These are phyloP conservation scores for Ophion ellenae DNA, from an alignment of 2,888 invertebrate species.

Conservation along the genomic window DNA sequence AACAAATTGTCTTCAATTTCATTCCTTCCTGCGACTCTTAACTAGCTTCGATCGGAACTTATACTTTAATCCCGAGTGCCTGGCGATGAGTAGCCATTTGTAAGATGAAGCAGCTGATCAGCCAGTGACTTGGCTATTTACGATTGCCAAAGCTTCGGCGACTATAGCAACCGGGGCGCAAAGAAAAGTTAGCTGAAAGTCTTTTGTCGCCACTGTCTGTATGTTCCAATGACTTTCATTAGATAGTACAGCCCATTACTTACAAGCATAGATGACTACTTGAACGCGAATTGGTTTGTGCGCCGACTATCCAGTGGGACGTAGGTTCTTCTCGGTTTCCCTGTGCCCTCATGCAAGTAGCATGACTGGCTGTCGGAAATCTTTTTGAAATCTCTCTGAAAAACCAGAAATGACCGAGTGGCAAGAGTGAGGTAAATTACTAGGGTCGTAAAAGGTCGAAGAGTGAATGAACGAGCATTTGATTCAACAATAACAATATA, in stretches of 20 bases:
- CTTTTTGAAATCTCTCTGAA: not conserved
- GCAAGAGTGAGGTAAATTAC: not conserved
- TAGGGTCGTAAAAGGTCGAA: too few species aligned
- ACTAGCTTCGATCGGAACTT: conserved; percentile 30
- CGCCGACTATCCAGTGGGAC: not conserved
- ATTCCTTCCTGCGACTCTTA: conserved; percentile 3
- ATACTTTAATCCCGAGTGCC: not conserved
- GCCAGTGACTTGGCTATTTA: not conserved
- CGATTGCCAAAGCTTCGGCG: not conserved
- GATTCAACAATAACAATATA: too few species aligned
- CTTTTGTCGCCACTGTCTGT: not conserved
- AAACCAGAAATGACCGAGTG: not conserved
- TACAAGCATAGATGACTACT: not conserved
- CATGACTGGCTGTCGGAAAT: not conserved
- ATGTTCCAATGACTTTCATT: not conserved
- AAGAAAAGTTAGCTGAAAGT: not conserved
- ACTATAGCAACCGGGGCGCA: not conserved
- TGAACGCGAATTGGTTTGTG: not conserved
- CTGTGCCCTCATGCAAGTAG: not conserved
- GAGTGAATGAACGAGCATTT: too few species aligned
- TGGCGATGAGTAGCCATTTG: not conserved
- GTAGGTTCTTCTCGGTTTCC: not conserved
- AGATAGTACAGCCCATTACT: not conserved
- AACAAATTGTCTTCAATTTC: conserved; percentile 27
- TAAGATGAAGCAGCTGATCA: not conserved